A percentile compares a stretch with the other conserved stretches of the same genome.
Conservation (phyloP, 2,888 invertebrate genomes). For the Cephus sareptanus region DNA sequence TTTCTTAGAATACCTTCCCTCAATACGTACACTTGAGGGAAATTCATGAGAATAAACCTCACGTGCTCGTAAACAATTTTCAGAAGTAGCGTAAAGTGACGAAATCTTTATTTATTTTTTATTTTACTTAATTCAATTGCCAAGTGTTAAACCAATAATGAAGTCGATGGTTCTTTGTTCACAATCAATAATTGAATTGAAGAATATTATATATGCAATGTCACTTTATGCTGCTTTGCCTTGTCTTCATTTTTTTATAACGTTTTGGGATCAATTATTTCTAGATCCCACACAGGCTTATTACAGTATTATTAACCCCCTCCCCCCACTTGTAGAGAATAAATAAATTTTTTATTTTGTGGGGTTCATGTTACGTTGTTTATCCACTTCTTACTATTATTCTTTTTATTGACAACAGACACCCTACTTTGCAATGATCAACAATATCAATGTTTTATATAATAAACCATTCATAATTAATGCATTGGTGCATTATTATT, state of each 20-base stretch:
- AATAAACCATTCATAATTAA: constrained; percentile 58
- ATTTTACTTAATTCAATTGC: constrained; percentile 47
- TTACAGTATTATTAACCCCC: constrained; percentile 22
- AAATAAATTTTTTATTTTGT: constrained; percentile 45
- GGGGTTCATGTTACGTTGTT: constrained; percentile 44
- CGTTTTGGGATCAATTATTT: constrained; percentile 62
- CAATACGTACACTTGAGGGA: constrained; percentile 29
- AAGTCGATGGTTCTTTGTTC: not conserved
- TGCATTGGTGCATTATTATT: constrained; percentile 61
- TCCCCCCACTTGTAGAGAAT: constrained; percentile 39
- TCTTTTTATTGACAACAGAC: constrained; percentile 18
- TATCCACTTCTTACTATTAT: constrained; percentile 25
- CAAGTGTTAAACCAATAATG: constrained; percentile 44
- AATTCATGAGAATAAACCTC: constrained; percentile 20
- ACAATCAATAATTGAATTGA: not conserved
- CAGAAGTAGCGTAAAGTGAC: constrained; percentile 61
- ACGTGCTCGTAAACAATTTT: constrained; percentile 28
- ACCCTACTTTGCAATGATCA: not conserved
- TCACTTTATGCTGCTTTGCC: constrained; percentile 62
- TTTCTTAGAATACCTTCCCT: constrained; percentile 28
- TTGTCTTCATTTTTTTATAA: constrained; percentile 56
- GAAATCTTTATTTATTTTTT: constrained; percentile 27
- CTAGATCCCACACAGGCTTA: constrained; percentile 56
- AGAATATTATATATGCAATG: not conserved
- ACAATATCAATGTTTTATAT: constrained; percentile 36